A percentile compares a stretch with the other conserved stretches of the same genome.
Conservation (phyloP, 2,113 vertebrate genomes). For the Elanoides forficatus region DNA sequence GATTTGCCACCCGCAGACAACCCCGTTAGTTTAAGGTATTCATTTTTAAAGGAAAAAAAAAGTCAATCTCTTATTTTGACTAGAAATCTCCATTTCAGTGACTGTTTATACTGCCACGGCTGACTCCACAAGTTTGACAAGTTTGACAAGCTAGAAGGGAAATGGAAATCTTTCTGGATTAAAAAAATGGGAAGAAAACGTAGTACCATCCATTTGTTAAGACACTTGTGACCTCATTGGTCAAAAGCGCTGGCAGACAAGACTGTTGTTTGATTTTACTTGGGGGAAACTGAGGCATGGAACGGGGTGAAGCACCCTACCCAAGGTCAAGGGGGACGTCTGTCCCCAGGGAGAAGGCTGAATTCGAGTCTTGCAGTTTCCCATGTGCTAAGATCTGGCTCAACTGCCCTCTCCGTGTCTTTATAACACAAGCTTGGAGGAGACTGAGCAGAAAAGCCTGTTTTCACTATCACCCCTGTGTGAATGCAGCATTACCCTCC, state of each 20-base stretch:
- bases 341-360: background rate
- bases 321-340: too few species aligned
- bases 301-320: rapidly evolving
- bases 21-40: background rate
- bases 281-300: background rate
- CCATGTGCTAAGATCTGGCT: background rate
- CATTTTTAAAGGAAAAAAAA: background rate
- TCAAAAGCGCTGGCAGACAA: background rate
- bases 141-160: background rate
- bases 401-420: background rate
- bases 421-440: background rate
- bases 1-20: background rate
- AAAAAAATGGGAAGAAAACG: background rate
- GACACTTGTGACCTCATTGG: background rate
- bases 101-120: background rate
- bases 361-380: background rate
- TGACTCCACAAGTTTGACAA: background rate
- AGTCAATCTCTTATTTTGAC: background rate
- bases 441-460: background rate
- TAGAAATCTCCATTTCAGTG: background rate
- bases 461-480: background rate
- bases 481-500: background rate
- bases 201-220: background rate
- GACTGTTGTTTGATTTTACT: background rate
- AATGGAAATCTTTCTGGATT: background rate